A percentile compares a stretch with the other conserved stretches of the same genome.
These are phyloP conservation scores for Diceros bicornis DNA, from an alignment of 2,797 vertebrate genomes.

Conservation along the genomic window DNA sequence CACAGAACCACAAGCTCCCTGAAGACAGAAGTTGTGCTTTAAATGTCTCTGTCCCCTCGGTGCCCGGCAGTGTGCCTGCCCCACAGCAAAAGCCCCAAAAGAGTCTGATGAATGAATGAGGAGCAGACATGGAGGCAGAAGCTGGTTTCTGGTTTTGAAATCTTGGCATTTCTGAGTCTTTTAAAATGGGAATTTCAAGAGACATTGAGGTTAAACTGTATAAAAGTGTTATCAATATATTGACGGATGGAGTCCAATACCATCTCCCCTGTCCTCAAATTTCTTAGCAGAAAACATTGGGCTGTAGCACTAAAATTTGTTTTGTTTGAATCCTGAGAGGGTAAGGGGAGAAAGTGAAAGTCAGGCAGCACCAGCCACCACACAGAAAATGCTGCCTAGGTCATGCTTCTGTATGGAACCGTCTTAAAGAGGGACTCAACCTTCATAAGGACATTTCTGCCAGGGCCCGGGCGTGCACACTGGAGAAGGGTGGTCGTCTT, in stretches of 20 bases:
- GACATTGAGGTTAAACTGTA: background rate
- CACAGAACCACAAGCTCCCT: background rate
- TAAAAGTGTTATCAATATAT: background rate
- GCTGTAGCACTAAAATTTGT: background rate
- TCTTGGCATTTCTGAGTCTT: constrained; percentile 46
- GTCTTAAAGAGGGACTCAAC: background rate
- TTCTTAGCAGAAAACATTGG: background rate
- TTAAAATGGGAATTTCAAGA: constrained; percentile 36
- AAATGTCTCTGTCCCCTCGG: background rate
- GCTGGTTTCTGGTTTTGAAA: background rate
- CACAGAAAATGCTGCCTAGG: too few species aligned
- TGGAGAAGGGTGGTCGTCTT: background rate
- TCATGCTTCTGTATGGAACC: background rate
- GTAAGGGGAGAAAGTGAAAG: background rate
- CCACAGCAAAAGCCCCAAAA: background rate
- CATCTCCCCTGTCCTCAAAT: background rate
- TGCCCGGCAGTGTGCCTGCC: background rate
- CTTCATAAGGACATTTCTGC: background rate
- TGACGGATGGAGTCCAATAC: background rate
- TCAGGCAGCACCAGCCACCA: rapidly evolving
- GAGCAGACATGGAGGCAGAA: background rate
- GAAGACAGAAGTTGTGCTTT: background rate
- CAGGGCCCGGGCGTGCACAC: background rate
- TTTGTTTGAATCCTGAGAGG: background rate
- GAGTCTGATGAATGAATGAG: background rate